Base-by-base conservation (phyloP, 1,140 invertebrate species). In the Nixonia krombeini region DNA sequence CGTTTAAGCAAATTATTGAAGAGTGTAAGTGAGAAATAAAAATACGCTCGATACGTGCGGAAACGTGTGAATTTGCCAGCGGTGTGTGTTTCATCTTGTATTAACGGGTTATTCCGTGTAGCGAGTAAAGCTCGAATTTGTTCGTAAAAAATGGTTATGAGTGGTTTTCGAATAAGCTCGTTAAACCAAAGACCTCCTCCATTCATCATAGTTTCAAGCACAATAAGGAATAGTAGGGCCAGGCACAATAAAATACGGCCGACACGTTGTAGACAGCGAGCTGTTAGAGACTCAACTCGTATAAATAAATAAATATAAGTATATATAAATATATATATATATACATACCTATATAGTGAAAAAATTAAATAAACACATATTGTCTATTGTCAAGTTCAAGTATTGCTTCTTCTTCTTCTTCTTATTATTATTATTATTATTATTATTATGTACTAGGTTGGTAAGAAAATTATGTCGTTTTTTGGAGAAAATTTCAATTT, bases 221-320 rank as follows among this genome's bases (percentile, higher is more conserved):
- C 82, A 84, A 84, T 83, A 82, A 82, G 74, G 74, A 82, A 71
- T 82, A 82, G 80, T 84, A 84, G 81, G 82, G 82, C 82, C 82
- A 84, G 79, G 83, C 83, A 85, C 83, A 85, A 85, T 84, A 83
- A 83, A 84, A 83, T 81, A 82, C 71, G 81, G 82, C 82, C 79
- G 78, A 78, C 76, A 83, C 79, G 75, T 83, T 83, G 77, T 84
- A 85, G 81, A 67, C 78, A 83, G 80, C 78, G 81, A 83, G 83
- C 79, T 82, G 81, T 81, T 83, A 84, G 81, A 80, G 72, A 72
- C 72, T 79, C 74, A 81, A 82, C 69, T 83, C 77, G 77, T 83
- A 78, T 81, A 81, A 81, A 76, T n/a, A n/a, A n/a, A n/a, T n/a
- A n/a, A n/a, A n/a, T n/a, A n/a, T n/a, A n/a, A n/a, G n/a, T n/a